phyloP scores from a whole-genome alignment of 2,113 vertebrate genomes.

The Recurvirostra avosetta region DNA sequence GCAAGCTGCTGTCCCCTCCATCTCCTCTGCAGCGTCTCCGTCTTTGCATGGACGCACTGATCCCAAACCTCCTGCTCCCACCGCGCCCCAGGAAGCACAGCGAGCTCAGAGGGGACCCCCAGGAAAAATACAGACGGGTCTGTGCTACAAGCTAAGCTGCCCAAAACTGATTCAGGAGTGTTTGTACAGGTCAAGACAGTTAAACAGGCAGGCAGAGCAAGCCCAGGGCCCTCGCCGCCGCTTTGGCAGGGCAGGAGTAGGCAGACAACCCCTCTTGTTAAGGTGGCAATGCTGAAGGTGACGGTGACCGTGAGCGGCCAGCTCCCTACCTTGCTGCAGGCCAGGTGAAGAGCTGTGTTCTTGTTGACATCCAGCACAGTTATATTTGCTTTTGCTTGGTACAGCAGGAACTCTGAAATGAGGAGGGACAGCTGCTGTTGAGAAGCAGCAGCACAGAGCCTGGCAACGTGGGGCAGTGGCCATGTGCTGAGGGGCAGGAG shows the following conservation, averaged over 20 bases:
- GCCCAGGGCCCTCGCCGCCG: neutral
- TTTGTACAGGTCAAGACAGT: neutral
- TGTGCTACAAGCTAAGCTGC: neutral
- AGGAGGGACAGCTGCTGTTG: neutral
- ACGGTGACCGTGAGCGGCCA: rapidly evolving
- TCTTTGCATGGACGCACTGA: rapidly evolving
- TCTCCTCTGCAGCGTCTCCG: neutral
- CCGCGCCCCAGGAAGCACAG: rapidly evolving
- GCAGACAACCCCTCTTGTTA: rapidly evolving
- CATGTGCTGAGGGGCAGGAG: neutral
- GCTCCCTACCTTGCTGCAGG: constrained; percentile 89
- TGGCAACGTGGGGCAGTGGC: rapidly evolving
- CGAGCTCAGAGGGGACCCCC: neutral
- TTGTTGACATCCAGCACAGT: constrained; percentile 91
- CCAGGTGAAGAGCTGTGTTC: constrained; percentile 97
- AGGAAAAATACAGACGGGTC: rapidly evolving
- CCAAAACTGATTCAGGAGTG: neutral
- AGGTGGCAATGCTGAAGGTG: neutral
- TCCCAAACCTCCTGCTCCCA: neutral
- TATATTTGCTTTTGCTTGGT: constrained; percentile 88
- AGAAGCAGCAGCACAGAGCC: neutral
- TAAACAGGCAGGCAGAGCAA: neutral
- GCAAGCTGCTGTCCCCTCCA: neutral
- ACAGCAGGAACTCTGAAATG: constrained; percentile 87
- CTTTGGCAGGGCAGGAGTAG: neutral